Conservation (phyloP, 2,888 invertebrate genomes). For the Parapristionchus giblindavisi region DNA sequence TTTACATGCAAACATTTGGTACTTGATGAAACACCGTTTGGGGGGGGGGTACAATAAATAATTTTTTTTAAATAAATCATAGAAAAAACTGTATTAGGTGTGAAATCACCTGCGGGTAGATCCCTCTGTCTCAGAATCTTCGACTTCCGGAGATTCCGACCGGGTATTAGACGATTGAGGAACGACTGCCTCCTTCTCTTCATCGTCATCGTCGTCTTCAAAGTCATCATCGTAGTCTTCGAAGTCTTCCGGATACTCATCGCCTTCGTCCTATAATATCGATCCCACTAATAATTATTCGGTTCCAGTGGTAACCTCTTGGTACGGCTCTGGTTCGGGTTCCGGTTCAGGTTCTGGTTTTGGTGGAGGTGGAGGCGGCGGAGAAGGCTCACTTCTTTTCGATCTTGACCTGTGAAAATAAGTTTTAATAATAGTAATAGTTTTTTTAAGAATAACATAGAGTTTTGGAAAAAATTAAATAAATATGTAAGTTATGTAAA, state of each 20-base stretch:
- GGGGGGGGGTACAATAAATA: no score
- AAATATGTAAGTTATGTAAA: no score
- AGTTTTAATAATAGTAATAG: no score
- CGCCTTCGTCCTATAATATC: background rate
- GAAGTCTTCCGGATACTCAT: constrained; percentile 35
- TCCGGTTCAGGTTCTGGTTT: constrained; percentile 7
- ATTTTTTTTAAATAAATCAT: no score
- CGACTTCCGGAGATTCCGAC: background rate
- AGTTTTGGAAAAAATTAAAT: no score
- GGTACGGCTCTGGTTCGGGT: background rate
- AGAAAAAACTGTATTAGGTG: no score
- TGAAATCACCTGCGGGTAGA: background rate
- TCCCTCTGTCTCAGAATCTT: constrained; percentile 7
- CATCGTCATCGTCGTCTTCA: constrained; percentile 14
- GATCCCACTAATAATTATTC: background rate
- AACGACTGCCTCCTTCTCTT: background rate
- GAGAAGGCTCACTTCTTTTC: constrained; percentile 2
- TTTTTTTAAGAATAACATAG: no score
- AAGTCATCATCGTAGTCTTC: constrained; percentile 37
- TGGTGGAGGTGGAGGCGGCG: background rate
- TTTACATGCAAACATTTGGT: no score
- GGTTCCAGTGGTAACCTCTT: background rate
- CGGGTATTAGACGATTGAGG: background rate
- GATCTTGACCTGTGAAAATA: constrained; percentile 24
- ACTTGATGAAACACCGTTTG: no score